Evolutionary conservation across 2,797 vertebrate genomes (phyloP).

Genomic region (Poecilia gillii): DNA sequence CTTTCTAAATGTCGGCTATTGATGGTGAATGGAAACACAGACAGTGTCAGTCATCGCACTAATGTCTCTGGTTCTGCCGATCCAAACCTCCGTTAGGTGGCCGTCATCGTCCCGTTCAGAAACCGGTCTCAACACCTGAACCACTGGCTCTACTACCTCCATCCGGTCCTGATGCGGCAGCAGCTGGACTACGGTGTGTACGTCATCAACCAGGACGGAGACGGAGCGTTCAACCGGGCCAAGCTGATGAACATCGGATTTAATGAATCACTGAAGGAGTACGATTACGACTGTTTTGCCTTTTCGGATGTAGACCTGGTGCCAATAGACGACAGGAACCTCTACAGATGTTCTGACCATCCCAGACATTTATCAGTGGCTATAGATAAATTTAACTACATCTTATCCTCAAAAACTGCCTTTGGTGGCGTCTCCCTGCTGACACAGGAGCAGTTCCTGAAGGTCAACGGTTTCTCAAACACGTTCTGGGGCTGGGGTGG

Average conservation of each 20-base stretch:
- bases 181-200: slow-evolving; percentile 88
- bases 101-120: slow-evolving; percentile 89
- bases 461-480: slow-evolving; percentile 17
- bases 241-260: slow-evolving; percentile 93
- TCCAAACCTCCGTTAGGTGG: slow-evolving; percentile 74
- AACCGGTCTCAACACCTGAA: slow-evolving; percentile 89
- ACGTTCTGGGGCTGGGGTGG: slow-evolving; percentile 15
- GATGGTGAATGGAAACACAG: no score
- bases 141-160: slow-evolving; percentile 86
- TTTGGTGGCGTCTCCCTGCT: slow-evolving; percentile 92
- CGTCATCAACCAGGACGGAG: slow-evolving; percentile 89
- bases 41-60: no score
- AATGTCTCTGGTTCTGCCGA: no score
- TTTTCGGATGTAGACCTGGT: slow-evolving; percentile 95
- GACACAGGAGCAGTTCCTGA: slow-evolving; percentile 72
- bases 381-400: slow-evolving; percentile 94
- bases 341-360: slow-evolving; percentile 89
- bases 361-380: slow-evolving; percentile 92
- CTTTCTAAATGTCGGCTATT: no score
- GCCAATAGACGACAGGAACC: slow-evolving; percentile 90
- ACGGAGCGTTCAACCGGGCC: slow-evolving; percentile 90
- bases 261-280: slow-evolving; percentile 88
- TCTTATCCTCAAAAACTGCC: slow-evolving; percentile 87
- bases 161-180: slow-evolving; percentile 87
- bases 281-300: slow-evolving; percentile 92